Base-by-base conservation (phyloP, 2,888 invertebrate species). In the Bugula neritina region DNA sequence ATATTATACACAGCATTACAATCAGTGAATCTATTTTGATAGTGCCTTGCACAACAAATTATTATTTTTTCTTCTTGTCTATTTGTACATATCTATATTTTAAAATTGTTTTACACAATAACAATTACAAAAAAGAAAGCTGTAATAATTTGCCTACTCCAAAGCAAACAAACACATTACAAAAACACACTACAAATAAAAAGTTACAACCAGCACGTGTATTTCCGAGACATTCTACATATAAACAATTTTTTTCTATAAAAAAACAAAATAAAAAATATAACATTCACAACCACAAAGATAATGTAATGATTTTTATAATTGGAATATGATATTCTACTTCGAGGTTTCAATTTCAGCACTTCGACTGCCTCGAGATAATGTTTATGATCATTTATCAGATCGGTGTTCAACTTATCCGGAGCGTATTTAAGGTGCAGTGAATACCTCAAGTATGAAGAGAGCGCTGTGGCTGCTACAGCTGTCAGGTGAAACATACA, bases 401-500 rank as follows among this genome's bases (percentile, higher is more conserved):
- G 63, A n/a, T 63, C 27, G 3, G 31, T 27, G 34, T 63, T 27
- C 21, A 63, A 63, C 34, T 27, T 25, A 10, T 63, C 63, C 2
- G 63, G 34, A 13, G 63, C 31, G 31, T 63, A 63, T n/a, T 23
- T 31, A 2, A 63, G 29, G 10, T 10, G 13, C 10, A 70, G 70
- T 17, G 23, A 3, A 17, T 54, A 54, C 2, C 31, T 23, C 27
- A 82, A 75, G 73, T 82, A 82, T 75, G 81, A 78, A 43, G 78
- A 75, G 5, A 83, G 75, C 13, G 82, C 81, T n/a, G 81, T 82
- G 29, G 78, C 77, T 1, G 80, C 82, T 34, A 82, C 82, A 2
- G 80, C 82, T 21, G 83, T 81, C 74, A 81, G 81, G 75, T 83
- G 83, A 5, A 80, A 75, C 35, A 81, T 73, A 75, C 83, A 83